phyloP scores from a whole-genome alignment of 2,113 vertebrate genomes.

The Lota lota region DNA sequence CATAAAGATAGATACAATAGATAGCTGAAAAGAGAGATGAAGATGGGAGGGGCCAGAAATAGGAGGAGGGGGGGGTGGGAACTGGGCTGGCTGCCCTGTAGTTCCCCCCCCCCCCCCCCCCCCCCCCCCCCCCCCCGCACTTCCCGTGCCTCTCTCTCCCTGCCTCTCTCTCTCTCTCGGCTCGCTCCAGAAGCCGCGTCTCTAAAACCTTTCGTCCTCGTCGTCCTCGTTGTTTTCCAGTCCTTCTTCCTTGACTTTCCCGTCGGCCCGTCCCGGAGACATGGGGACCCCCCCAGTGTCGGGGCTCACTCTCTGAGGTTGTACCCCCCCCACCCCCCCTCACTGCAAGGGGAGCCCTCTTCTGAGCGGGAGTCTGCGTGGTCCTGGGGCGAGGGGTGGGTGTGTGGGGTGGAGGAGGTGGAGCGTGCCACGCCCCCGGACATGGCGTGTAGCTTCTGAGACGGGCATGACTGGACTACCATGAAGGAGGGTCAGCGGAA shows the following conservation, averaged over 20 bases:
- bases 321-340: conserved; percentile 10
- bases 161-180: conserved; percentile 15
- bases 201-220: conserved; percentile 2
- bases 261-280: conserved; percentile 15
- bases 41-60: conserved; percentile 10
- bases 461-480: conserved; percentile 64
- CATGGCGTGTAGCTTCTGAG: conserved; percentile 58
- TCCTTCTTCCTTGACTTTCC: conserved; percentile 18
- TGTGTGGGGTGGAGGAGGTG: neutral
- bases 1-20: neutral
- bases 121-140: no score
- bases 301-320: conserved; percentile 5
- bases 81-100: neutral
- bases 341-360: neutral
- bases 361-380: neutral
- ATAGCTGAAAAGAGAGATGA: neutral
- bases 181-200: conserved; percentile 16
- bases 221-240: neutral
- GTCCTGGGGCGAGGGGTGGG: no score
- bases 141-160: conserved; percentile 25
- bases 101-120: no score
- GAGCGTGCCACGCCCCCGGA: conserved; percentile 39
- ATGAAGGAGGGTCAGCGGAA: conserved; percentile 81
- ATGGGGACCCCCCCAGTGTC: conserved; percentile 33
- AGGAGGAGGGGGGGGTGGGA: conserved; percentile 36